These are phyloP conservation scores for Sarcoramphus papa DNA, from an alignment of 2,797 vertebrate genomes.

Conservation along the genomic window DNA sequence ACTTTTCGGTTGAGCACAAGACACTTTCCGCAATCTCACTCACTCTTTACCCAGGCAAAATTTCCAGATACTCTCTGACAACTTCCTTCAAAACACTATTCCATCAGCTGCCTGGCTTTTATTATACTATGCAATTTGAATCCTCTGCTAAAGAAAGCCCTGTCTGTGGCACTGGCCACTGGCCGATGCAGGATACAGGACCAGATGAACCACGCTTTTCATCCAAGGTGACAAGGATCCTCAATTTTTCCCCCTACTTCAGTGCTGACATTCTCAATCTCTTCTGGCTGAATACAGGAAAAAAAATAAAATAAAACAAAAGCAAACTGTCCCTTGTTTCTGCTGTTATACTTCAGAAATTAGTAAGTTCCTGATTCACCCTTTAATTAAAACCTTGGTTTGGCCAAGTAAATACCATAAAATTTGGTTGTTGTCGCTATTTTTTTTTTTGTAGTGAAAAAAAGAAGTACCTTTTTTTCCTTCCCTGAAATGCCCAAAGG, in stretches of 20 bases:
- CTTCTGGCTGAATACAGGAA: neutral
- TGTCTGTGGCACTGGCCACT: neutral
- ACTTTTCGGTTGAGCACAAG: neutral
- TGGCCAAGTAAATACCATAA: neutral
- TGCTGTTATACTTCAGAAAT: neutral
- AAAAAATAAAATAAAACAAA: neutral
- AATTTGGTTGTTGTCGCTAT: neutral
- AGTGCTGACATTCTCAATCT: neutral
- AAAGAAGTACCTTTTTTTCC: neutral
- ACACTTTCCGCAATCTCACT: neutral
- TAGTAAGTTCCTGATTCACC: neutral
- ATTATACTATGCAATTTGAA: neutral
- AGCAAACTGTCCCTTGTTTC: accelerated
- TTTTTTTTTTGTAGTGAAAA: neutral
- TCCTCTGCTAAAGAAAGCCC: neutral
- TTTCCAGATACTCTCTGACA: conserved; percentile 28
- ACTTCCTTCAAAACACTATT: neutral
- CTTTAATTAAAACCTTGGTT: neutral
- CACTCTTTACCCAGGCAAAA: neutral
- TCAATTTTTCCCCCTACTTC: neutral
- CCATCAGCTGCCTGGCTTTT: neutral
- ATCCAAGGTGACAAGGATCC: neutral
- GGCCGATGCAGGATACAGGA: neutral
- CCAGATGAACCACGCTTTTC: neutral
- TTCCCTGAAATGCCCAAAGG: neutral